Evolutionary conservation across 2,797 vertebrate genomes (phyloP).

Genomic region (Falco naumanni): DNA sequence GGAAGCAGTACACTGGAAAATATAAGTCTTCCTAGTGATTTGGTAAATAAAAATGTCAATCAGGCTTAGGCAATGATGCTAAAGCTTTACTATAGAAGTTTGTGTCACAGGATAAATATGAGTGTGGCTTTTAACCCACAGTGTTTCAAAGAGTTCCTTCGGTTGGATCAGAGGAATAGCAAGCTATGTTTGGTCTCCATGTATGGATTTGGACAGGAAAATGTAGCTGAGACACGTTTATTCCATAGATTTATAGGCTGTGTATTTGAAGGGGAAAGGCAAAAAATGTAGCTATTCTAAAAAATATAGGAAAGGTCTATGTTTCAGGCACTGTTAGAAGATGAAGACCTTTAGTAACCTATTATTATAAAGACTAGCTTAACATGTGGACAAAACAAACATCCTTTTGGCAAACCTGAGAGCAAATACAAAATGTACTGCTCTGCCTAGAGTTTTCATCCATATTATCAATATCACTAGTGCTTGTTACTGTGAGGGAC

Average conservation of each 20-base stretch:
- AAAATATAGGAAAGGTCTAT: not conserved
- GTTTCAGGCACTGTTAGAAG: not conserved
- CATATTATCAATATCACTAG: not conserved
- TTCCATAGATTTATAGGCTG: not conserved
- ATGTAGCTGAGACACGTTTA: not conserved
- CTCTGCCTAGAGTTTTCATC: not conserved
- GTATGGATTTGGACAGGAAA: not conserved
- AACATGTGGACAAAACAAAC: not conserved
- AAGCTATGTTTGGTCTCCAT: not conserved
- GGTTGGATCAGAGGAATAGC: not conserved
- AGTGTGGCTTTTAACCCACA: not conserved
- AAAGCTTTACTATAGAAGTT: not conserved
- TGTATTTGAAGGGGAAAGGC: not conserved
- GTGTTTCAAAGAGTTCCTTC: not conserved
- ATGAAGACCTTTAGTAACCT: not conserved
- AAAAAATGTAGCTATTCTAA: not conserved
- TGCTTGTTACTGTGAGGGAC: not conserved
- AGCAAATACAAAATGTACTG: not conserved
- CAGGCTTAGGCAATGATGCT: not conserved
- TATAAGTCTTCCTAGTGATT: slow-evolving; percentile 10
- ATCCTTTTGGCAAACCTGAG: not conserved
- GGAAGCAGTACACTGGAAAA: slow-evolving; percentile 20
- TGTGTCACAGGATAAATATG: slow-evolving; percentile 33
- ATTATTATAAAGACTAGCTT: not conserved
- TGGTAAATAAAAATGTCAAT: slow-evolving; percentile 17